Evolutionary conservation across 1,140 invertebrate genomes (phyloP).

Genomic region (Dendrolimus kikuchii): DNA sequence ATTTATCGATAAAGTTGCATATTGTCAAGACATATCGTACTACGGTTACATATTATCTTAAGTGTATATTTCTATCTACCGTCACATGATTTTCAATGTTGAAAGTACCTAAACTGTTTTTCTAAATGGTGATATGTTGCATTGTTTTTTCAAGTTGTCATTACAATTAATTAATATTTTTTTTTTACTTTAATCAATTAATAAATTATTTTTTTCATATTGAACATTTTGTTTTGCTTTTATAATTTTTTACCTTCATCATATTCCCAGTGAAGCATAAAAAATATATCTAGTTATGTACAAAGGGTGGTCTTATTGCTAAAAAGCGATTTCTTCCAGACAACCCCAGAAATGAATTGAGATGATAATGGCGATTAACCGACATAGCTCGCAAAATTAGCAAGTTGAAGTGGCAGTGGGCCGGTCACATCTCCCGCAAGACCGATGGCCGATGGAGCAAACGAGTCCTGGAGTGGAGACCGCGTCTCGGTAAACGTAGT

Average conservation of each 20-base stretch:
- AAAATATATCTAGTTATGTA: too few species aligned
- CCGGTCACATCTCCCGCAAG: too few species aligned
- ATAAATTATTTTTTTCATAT: slow-evolving; percentile 53
- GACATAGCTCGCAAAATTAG: too few species aligned
- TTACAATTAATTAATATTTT: slow-evolving; percentile 26
- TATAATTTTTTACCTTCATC: slow-evolving; percentile 3
- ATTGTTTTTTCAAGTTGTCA: slow-evolving; percentile 33
- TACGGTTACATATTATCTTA: background rate
- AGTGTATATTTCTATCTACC: background rate
- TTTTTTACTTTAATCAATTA: slow-evolving; percentile 45
- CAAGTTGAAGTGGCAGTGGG: too few species aligned
- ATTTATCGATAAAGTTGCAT: too few species aligned
- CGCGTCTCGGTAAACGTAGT: too few species aligned
- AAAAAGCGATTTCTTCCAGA: too few species aligned
- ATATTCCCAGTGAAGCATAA: background rate
- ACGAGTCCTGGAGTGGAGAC: too few species aligned
- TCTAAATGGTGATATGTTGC: slow-evolving; percentile 29
- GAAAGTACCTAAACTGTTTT: slow-evolving; percentile 24
- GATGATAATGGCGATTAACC: too few species aligned
- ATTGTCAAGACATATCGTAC: background rate
- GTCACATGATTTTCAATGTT: slow-evolving; percentile 2
- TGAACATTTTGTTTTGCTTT: slow-evolving; percentile 16
- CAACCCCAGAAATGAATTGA: too few species aligned
- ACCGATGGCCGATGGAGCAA: too few species aligned
- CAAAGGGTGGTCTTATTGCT: too few species aligned